Evolutionary conservation across 30 jellyfish, hydroid and myxozoan genomes (phyloP), one percentile per base, ranked within the genome.

Genomic region (Mastigias papua): DNA sequence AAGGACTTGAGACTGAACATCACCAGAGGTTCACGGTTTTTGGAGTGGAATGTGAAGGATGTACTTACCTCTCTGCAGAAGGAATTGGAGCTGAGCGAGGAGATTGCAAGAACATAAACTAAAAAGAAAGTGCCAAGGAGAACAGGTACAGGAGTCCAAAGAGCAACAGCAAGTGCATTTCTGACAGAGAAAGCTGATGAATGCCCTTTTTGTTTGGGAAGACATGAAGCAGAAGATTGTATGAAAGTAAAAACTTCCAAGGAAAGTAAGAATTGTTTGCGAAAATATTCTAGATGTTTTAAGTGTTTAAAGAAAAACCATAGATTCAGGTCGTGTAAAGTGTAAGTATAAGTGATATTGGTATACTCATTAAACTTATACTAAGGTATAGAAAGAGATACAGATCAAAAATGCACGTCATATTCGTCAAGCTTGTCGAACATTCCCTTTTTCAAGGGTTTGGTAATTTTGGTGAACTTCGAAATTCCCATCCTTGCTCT

Each of bases 151-250:
- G 16, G 57, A 46, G 27, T 72, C 20, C 87, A 48, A 49, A 79
- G 65, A 31, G 81, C 81, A 29, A 82, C 92, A 28, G 92, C 84
- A 21, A 64, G 76, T 65, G 85, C 92, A 34, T 82, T 82, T 67
- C 58, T 58, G 23, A 80, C 81, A 21, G 81, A 30, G 63, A 58
- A 28, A 8, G 83, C 32, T 0, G 62, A 60, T 9, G 37, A 23
- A 58, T 80, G 84, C 20, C 70, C 81, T 1, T 80, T 58, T 33
- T 80, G 90, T 42, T 63, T 66, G 51, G 84, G 75, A 48, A 49
- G 2, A 61, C 92, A 66, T 68, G 74, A 34, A 15, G 76, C 42
- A 46, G 48, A 67, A 23, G 63, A 37, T 54, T 66, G 92, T 26
- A 23, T 0, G 54, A 34, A 65, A 28, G 80, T 65, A 1, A 48